Conservation (phyloP, 2,888 invertebrate genomes). For the Pyrrhia umbra region DNA sequence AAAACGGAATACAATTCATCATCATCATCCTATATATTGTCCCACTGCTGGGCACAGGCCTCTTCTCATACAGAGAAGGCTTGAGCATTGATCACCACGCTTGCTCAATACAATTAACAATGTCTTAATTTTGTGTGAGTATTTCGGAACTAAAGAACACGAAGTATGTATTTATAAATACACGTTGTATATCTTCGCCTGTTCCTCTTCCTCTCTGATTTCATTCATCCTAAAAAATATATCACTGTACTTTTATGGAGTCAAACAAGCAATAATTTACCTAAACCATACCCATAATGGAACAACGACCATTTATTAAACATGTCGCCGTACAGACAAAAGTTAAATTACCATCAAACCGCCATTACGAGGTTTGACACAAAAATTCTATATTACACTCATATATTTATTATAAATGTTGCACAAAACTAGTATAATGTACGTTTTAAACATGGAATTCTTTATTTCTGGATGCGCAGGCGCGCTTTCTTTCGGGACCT, state of each 20-base stretch:
- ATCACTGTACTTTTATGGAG: constrained; percentile 26
- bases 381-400: constrained; percentile 42
- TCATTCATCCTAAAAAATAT: constrained; percentile 10
- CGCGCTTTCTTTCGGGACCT: constrained; percentile 68
- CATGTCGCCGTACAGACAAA: constrained; percentile 44
- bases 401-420: constrained; percentile 40
- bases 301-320: constrained; percentile 43
- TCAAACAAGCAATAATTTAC: constrained; percentile 38
- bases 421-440: constrained; percentile 58
- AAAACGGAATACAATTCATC: too few species aligned
- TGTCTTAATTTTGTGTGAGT: too few species aligned
- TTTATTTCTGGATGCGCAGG: constrained; percentile 62
- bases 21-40: too few species aligned
- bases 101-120: too few species aligned
- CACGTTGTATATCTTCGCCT: not conserved
- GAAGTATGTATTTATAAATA: too few species aligned
- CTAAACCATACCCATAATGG: constrained; percentile 33
- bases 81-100: too few species aligned
- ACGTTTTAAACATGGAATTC: constrained; percentile 37
- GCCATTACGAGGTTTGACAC: constrained; percentile 52
- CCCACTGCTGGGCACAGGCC: too few species aligned
- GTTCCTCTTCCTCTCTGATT: not conserved
- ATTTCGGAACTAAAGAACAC: not conserved
- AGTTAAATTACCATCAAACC: constrained; percentile 54
- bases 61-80: too few species aligned